Evolutionary conservation across 2,888 invertebrate genomes (phyloP).

Genomic region (Tubiluchus corallicola): DNA sequence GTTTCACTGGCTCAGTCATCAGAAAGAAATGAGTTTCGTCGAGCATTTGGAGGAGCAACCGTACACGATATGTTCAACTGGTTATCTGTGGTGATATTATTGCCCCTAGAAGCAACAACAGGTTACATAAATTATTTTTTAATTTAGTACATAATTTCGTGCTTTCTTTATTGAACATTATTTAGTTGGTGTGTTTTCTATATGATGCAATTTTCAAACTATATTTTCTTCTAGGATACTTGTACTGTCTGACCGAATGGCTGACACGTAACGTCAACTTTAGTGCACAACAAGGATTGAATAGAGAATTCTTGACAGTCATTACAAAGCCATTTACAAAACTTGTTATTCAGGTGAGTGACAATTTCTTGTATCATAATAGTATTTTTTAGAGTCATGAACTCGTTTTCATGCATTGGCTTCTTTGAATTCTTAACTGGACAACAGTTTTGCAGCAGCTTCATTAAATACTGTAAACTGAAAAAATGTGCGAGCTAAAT

Average conservation of each 20-base stretch:
- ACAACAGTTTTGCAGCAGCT: too few relatives aligned
- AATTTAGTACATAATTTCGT: too few relatives aligned
- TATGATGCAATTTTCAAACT: too few relatives aligned
- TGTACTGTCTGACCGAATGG: constrained; percentile 24
- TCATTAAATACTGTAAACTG: too few relatives aligned
- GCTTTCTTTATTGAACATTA: too few relatives aligned
- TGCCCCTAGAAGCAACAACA: constrained; percentile 33
- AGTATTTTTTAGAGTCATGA: too few relatives aligned
- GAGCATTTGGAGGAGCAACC: constrained; percentile 37
- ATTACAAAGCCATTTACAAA: constrained; percentile 32
- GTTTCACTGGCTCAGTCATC: constrained; percentile 30
- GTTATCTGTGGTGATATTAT: constrained; percentile 33
- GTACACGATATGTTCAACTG: constrained; percentile 40
- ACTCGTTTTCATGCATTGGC: too few relatives aligned
- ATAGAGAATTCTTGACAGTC: constrained; percentile 27
- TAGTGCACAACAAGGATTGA: constrained; percentile 16
- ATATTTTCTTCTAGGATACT: constrained; percentile 22
- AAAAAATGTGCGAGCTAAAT: too few relatives aligned
- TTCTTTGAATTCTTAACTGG: too few relatives aligned
- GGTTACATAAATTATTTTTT: too few relatives aligned
- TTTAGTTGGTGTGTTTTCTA: too few relatives aligned
- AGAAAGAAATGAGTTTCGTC: constrained; percentile 30
- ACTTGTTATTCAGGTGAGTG: constrained; percentile 26
- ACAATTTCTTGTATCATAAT: too few relatives aligned
- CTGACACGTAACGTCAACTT: constrained; percentile 22